These are phyloP conservation scores for Synergus laeviventris DNA, from an alignment of 2,888 invertebrate genomes.

Conservation along the genomic window DNA sequence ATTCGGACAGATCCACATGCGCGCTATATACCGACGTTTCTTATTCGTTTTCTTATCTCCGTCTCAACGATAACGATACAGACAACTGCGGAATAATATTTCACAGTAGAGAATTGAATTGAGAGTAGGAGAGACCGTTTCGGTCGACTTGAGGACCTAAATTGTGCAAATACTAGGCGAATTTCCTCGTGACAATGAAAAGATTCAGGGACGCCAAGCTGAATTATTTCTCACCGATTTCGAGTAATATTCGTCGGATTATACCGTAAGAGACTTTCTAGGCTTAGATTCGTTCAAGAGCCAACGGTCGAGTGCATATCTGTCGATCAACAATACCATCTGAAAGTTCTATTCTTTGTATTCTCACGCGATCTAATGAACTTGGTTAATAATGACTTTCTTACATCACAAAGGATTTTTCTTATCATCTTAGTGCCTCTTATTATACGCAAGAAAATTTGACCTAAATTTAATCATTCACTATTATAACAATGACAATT, in stretches of 20 bases:
- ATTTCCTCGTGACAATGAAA: slow-evolving; percentile 45
- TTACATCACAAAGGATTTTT: slow-evolving; percentile 32
- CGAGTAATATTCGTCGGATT: slow-evolving; percentile 45
- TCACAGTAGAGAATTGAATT: slow-evolving; percentile 44
- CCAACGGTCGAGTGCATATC: slow-evolving; percentile 37
- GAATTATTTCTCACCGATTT: slow-evolving; percentile 44
- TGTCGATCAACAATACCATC: slow-evolving; percentile 13
- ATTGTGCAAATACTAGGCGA: not conserved
- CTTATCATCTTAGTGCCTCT: slow-evolving; percentile 8
- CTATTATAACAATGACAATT: not conserved
- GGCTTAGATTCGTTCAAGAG: slow-evolving; percentile 15
- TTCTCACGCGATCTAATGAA: slow-evolving; percentile 35
- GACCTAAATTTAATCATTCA: slow-evolving; percentile 3
- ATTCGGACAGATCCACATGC: slow-evolving; percentile 27
- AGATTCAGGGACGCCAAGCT: slow-evolving; percentile 46
- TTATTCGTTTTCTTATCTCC: slow-evolving; percentile 36
- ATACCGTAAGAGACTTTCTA: slow-evolving; percentile 51
- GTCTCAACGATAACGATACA: slow-evolving; percentile 53
- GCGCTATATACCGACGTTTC: not conserved
- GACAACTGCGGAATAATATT: slow-evolving; percentile 50
- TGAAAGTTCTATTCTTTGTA: slow-evolving; percentile 28
- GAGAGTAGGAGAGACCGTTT: slow-evolving; percentile 30
- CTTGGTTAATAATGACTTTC: slow-evolving; percentile 25
- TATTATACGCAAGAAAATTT: slow-evolving; percentile 34
- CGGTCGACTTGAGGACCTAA: not conserved